These are phyloP conservation scores for Mesorhabditis belari DNA, from an alignment of 2,888 invertebrate species.

Conservation along the genomic window DNA sequence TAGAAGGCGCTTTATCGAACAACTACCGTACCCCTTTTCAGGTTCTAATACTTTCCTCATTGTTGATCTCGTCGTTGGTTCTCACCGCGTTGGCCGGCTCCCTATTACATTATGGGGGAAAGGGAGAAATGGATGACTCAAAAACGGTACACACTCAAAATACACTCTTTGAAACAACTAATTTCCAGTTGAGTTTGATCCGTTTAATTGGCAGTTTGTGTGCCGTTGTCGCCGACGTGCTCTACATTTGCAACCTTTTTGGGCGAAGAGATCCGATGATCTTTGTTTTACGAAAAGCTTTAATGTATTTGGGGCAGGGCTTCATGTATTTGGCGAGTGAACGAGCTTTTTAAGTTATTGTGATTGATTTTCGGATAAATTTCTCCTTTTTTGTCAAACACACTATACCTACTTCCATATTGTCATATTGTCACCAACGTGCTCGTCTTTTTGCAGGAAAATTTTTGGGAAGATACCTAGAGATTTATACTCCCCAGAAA, in stretches of 20 bases:
- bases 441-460: no score
- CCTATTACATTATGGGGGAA: neutral
- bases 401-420: no score
- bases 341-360: conserved; percentile 10
- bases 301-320: conserved; percentile 15
- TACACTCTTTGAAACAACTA: no score
- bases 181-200: neutral
- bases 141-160: no score
- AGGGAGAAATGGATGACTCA: neutral
- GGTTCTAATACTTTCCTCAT: neutral
- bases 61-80: neutral
- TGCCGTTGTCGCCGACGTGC: no score
- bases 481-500: no score
- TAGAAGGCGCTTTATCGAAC: no score
- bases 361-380: no score
- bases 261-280: neutral
- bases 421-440: no score
- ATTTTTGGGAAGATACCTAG: no score
- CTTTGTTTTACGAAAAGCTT: neutral
- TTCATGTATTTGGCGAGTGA: conserved; percentile 23
- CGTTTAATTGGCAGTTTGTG: no score
- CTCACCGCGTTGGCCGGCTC: neutral
- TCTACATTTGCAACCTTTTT: neutral
- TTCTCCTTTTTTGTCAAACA: no score
- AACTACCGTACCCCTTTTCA: neutral